These are phyloP conservation scores for Odontocerum albicorne DNA, from an alignment of 2,888 invertebrate genomes.

Conservation along the genomic window DNA sequence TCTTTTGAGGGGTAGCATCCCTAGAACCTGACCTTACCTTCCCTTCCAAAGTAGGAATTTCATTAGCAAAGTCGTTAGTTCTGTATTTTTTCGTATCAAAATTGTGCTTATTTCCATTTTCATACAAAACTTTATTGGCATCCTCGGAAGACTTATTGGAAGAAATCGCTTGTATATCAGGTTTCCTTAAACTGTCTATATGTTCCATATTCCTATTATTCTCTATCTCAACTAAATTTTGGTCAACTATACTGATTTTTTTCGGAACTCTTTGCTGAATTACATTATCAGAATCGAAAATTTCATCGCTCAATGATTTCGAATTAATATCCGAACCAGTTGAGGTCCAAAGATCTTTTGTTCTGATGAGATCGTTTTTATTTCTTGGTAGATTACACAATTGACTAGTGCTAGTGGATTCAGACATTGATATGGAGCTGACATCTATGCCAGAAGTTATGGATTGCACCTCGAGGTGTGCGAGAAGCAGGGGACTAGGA, in stretches of 20 bases:
- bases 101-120: too few relatives aligned
- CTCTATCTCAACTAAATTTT: background rate
- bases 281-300: constrained; percentile 4
- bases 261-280: too few relatives aligned
- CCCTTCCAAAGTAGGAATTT: background rate
- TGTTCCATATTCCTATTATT: background rate
- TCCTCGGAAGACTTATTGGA: constrained; percentile 15
- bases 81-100: background rate
- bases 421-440: constrained; percentile 56
- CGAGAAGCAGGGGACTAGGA: constrained; percentile 74
- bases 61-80: background rate
- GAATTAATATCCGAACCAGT: constrained; percentile 44
- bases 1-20: background rate
- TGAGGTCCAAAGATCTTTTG: constrained; percentile 56
- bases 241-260: constrained; percentile 2
- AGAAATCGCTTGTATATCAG: constrained; percentile 1
- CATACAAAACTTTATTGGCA: too few relatives aligned
- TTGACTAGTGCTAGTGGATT: constrained; percentile 41
- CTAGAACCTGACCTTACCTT: background rate
- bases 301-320: constrained; percentile 16
- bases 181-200: background rate
- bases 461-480: constrained; percentile 60
- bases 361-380: constrained; percentile 50
- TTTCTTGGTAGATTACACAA: constrained; percentile 19
- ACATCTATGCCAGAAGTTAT: constrained; percentile 52